Evolutionary conservation across 1,140 invertebrate species (phyloP), one percentile per base, ranked within the genome.

Genomic region (Calephelis virginiensis): DNA sequence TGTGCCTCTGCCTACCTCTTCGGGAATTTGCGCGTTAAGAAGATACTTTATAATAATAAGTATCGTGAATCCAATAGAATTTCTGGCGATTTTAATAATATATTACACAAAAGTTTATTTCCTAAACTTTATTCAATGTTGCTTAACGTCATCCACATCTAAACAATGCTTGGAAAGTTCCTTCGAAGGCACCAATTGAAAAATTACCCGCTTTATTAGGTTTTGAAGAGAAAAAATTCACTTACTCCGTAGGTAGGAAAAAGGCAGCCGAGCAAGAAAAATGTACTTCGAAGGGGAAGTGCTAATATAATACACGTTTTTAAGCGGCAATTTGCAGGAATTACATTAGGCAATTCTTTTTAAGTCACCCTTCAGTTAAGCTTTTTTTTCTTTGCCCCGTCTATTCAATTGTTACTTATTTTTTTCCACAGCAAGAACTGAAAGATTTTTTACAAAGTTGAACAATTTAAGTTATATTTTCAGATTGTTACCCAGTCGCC

Each of bases 141-240:
- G 53, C 11, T 28, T 28, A 56, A 56, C 10, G n/a, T 37, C 53
- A 12, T 56, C 14, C 53, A 38, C 76, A 64, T 81, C 81, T 79
- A 77, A 71, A 38, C 78, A 82, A 72, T 74, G 78, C 72, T 71
- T 64, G 67, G 67, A 63, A 77, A 76, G 70, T 69, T 68, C 77
- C 75, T 67, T 69, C 61, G 66, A 77, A 72, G 78, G 69, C 82
- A 85, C 56, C 56, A 59, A 86, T 89, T 89, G 86, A 89, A 89
- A 89, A 89, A 89, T 89, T 87, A 86, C 86, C 77, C 71, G 75
- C 83, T 74, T 87, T 89, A 89, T 89, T 89, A 84, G 80, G 86
- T 86, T 85, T 64, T 46, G 71, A 61, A 70, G 67, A 74, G 64
- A 77, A 59, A 80, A 84, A 86, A 81, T 85, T 77, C 82, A 78